Conservation (phyloP, 1,140 invertebrate genomes). For the Lanistes nyassanus region DNA sequence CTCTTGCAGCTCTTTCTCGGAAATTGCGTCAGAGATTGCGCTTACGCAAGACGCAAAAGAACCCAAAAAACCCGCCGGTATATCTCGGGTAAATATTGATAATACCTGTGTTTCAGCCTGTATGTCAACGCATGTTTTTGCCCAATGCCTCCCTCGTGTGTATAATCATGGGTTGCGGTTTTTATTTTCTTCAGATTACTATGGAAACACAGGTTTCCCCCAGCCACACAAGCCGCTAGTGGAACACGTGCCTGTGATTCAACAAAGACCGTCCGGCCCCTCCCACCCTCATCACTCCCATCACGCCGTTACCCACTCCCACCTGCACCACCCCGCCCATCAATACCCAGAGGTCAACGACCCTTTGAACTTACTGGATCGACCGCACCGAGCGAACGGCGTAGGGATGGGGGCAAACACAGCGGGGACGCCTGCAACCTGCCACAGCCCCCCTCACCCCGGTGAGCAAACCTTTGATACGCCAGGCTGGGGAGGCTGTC, state of each 20-base stretch:
- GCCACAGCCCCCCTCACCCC: conserved; percentile 49
- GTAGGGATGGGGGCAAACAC: not conserved
- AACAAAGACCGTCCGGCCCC: conserved; percentile 37
- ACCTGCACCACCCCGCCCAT: conserved; percentile 6
- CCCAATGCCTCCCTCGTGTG: too few relatives aligned
- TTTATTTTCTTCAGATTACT: conserved; percentile 46
- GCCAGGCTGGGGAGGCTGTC: too few relatives aligned
- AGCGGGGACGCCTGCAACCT: conserved; percentile 44
- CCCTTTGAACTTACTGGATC: conserved; percentile 56
- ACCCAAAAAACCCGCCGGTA: too few relatives aligned
- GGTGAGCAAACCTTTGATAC: conserved; percentile 19
- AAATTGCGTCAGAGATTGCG: too few relatives aligned
- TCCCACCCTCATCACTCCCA: conserved; percentile 37
- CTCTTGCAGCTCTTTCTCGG: too few relatives aligned
- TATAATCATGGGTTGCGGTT: too few relatives aligned
- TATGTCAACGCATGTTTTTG: too few relatives aligned
- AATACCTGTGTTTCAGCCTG: too few relatives aligned
- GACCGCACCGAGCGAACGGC: conserved; percentile 33
- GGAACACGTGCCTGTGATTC: conserved; percentile 62
- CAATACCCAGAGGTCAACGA: conserved; percentile 39
- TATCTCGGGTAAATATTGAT: too few relatives aligned
- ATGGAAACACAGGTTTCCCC: conserved; percentile 31
- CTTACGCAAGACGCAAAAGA: too few relatives aligned
- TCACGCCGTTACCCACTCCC: not conserved
- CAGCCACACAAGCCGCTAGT: conserved; percentile 52